Conservation (phyloP, 2,797 vertebrate species). For the Pitangus sulphuratus region DNA sequence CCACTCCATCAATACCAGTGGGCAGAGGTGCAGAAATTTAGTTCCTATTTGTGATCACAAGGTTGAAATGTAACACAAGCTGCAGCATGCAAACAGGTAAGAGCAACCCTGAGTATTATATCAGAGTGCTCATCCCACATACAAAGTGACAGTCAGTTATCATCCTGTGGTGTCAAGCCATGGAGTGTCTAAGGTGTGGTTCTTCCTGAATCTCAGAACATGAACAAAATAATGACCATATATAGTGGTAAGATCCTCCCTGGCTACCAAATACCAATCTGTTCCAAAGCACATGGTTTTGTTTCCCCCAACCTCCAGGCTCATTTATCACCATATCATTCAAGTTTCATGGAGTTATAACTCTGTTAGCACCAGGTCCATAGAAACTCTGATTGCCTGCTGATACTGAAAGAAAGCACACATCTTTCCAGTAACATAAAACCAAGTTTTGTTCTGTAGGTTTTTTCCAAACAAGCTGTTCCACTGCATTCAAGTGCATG, state of each 20-base stretch:
- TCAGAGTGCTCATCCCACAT: background rate
- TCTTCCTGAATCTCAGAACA: conserved; percentile 14
- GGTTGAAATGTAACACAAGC: background rate
- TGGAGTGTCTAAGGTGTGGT: background rate
- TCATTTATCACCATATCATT: background rate
- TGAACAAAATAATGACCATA: background rate
- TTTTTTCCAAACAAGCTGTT: conserved; percentile 24
- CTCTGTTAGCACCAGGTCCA: conserved; percentile 33
- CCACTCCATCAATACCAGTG: background rate
- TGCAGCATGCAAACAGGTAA: background rate
- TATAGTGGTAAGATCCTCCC: background rate
- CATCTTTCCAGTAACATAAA: conserved; percentile 33
- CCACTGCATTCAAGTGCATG: background rate
- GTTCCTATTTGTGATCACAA: background rate
- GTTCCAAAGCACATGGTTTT: background rate
- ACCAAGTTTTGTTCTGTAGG: background rate
- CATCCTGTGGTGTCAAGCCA: background rate
- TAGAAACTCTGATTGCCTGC: background rate
- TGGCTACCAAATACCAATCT: background rate
- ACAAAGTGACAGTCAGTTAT: conserved; percentile 3
- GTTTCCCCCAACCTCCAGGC: background rate
- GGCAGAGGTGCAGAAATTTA: background rate
- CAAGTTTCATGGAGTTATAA: background rate
- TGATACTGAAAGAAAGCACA: conserved; percentile 12
- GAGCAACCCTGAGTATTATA: background rate